These are phyloP conservation scores for Sternotherus odoratus DNA, from an alignment of 2,797 vertebrate genomes.

Conservation along the genomic window DNA sequence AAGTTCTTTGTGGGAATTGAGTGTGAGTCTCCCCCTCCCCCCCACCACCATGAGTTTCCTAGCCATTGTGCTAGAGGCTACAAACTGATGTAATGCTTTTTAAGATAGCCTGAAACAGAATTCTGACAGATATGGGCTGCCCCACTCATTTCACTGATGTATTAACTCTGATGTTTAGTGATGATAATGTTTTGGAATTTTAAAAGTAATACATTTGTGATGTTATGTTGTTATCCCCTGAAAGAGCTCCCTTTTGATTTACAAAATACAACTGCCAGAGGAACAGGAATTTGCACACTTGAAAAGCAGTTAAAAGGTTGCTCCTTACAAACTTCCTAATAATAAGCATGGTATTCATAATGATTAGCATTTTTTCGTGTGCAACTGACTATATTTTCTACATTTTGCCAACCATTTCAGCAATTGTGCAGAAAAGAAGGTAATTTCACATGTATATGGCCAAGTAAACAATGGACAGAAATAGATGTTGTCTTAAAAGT, in stretches of 20 bases:
- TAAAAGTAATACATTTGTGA: fast-evolving
- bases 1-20: not conserved
- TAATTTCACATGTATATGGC: not conserved
- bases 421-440: not conserved
- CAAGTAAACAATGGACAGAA: not conserved
- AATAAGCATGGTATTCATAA: not conserved
- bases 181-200: not conserved
- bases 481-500: not conserved
- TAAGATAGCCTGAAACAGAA: not conserved
- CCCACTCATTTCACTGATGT: not conserved
- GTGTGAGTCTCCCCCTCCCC: not conserved
- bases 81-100: not conserved
- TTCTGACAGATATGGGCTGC: too few species aligned
- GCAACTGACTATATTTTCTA: not conserved
- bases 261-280: not conserved
- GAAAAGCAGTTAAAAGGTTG: not conserved
- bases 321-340: not conserved
- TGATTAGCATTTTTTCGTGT: not conserved
- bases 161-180: conserved; percentile 12
- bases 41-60: not conserved
- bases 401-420: not conserved
- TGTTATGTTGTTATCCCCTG: not conserved
- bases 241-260: conserved; percentile 1
- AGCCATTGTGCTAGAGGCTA: not conserved
- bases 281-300: not conserved